A percentile compares a stretch with the other conserved stretches of the same genome.
Conservation (phyloP, 2,113 vertebrate species). For the Ifrita kowaldi region DNA sequence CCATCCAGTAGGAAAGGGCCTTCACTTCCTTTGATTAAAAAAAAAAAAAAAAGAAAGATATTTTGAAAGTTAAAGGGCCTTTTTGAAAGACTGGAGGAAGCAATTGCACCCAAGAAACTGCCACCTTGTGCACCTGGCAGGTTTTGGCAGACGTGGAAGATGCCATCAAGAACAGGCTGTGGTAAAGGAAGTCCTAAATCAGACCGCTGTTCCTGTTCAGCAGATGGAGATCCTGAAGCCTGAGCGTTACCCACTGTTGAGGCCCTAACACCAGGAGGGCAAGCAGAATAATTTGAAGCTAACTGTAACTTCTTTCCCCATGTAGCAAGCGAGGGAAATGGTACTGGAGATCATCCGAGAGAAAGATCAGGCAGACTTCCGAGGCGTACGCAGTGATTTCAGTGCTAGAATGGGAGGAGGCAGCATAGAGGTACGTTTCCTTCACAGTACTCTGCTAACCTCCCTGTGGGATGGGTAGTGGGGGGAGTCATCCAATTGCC, state of each 20-base stretch:
- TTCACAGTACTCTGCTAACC: conserved; percentile 49
- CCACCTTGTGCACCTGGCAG: background rate
- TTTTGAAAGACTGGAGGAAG: background rate
- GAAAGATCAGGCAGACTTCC: conserved; percentile 94
- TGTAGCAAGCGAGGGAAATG: conserved; percentile 96
- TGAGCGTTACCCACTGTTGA: background rate
- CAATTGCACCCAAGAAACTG: background rate
- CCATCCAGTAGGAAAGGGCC: background rate
- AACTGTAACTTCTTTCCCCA: conserved; percentile 57
- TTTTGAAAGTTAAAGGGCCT: background rate
- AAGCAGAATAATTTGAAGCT: background rate
- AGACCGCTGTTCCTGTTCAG: background rate
- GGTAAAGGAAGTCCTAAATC: background rate
- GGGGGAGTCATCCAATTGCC: conserved; percentile 22
- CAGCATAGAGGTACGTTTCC: conserved; percentile 86
- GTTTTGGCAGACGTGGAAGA: background rate
- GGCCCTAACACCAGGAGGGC: background rate
- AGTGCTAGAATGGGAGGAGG: conserved; percentile 88
- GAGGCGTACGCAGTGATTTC: conserved; percentile 85
- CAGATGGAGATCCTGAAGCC: background rate
- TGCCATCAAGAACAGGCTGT: background rate
- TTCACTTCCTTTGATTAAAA: background rate
- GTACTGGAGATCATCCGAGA: conserved; percentile 95
- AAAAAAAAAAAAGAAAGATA: background rate
- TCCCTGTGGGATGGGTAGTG: conserved; percentile 31